phyloP scores from a whole-genome alignment of 2,888 invertebrate genomes.

The Reticulitermes lucifugus region DNA sequence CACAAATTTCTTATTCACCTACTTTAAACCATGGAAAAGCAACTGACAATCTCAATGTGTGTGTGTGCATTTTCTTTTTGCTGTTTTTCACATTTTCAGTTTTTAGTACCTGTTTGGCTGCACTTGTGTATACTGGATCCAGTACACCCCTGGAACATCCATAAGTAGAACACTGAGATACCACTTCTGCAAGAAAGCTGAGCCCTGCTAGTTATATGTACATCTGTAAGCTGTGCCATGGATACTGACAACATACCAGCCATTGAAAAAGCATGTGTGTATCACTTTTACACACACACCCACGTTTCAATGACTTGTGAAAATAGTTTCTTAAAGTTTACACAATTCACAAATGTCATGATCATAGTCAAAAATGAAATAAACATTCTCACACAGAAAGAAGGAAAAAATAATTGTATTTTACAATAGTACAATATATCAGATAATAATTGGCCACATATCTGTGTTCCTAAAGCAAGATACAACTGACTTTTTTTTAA shows the following conservation, averaged over 20 bases:
- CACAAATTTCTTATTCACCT: too few relatives aligned
- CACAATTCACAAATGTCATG: slow-evolving; percentile 11
- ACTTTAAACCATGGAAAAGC: too few relatives aligned
- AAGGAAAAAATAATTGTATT: slow-evolving; percentile 10
- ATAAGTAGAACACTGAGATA: too few relatives aligned
- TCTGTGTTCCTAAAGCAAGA: not conserved
- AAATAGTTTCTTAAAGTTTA: slow-evolving; percentile 6
- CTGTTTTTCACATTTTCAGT: too few relatives aligned
- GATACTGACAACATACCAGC: not conserved
- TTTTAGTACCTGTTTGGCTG: too few relatives aligned
- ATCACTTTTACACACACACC: too few relatives aligned
- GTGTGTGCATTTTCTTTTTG: too few relatives aligned
- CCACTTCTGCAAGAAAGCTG: too few relatives aligned
- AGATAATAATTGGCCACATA: not conserved
- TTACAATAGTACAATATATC: slow-evolving; percentile 26
- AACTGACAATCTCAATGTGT: too few relatives aligned
- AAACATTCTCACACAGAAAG: slow-evolving; percentile 15
- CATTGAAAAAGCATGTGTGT: not conserved
- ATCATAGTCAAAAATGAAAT: slow-evolving; percentile 10
- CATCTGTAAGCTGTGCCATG: not conserved
- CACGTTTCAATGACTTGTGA: not conserved
- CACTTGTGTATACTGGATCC: too few relatives aligned
- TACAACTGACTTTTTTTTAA: not conserved
- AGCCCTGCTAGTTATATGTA: not conserved
- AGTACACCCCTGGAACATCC: too few relatives aligned